Conservation (phyloP, 2,113 vertebrate species). For the Loxodonta africana region DNA sequence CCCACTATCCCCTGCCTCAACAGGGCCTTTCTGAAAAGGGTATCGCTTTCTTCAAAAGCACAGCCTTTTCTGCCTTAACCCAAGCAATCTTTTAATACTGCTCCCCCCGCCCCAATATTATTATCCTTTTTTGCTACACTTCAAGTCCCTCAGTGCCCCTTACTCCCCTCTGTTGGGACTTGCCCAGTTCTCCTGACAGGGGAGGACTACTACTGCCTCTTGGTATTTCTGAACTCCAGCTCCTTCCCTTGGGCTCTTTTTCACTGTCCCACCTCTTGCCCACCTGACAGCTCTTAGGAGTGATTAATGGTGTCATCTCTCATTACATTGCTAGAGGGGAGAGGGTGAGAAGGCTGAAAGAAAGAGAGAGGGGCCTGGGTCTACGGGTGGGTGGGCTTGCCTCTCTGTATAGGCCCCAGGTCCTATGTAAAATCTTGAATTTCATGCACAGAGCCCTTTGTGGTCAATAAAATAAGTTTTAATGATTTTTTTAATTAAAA, state of each 20-base stretch:
- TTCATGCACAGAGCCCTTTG: background rate
- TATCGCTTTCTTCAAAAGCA: background rate
- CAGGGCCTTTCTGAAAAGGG: background rate
- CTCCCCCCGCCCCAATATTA: too few relatives aligned
- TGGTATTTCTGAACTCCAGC: conserved; percentile 32
- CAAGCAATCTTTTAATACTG: background rate
- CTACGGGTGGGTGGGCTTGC: background rate
- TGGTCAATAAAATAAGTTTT: conserved; percentile 49
- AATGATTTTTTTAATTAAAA: conserved; percentile 48
- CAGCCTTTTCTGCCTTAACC: background rate
- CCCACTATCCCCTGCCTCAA: background rate
- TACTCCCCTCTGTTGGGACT: conserved; percentile 41
- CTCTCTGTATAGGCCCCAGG: too few relatives aligned
- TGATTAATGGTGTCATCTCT: conserved; percentile 58
- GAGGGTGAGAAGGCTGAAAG: background rate
- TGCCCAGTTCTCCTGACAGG: background rate
- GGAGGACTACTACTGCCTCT: background rate
- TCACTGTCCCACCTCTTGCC: background rate
- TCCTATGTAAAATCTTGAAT: too few relatives aligned
- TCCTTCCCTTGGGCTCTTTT: conserved; percentile 55
- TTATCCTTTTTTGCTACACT: background rate
- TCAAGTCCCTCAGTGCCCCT: background rate
- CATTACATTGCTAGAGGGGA: conserved; percentile 21
- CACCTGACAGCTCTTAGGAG: conserved; percentile 57
- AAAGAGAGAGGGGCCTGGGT: background rate